Evolutionary conservation across 2,113 vertebrate species (phyloP), one percentile per base, ranked within the genome.

Genomic region (Gallinago paraguaiae): DNA sequence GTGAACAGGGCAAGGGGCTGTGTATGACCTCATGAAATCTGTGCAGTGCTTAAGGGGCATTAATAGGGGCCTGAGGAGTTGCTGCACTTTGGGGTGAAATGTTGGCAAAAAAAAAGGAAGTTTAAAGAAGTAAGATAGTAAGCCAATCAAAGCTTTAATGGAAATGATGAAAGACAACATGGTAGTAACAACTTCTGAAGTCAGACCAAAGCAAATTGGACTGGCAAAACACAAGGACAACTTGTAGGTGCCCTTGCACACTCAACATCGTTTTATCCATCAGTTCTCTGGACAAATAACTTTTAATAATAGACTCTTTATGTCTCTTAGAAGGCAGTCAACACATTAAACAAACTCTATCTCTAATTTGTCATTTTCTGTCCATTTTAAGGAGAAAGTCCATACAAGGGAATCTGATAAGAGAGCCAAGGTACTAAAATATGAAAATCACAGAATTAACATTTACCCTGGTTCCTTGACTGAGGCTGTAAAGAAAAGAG

Each of bases 381-480:
- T 81, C 85, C 8, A 83, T 96, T 97, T 92, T 85, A 45, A 87
- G 61, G 22, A 91, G 60, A 80, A 96, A 82, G 17, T 82, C 71
- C 78, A 14, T 67, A 51, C 56, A 95, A 92, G 31, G 31, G 39
- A 33, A 93, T 88, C 10, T 65, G n/a, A 92, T 95, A 95, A 92
- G 56, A 92, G 8, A 97, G 19, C 5, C 37, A 87, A 96, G 43
- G 82, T 90, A 82, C 45, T 93, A 92, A 95, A 97, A 89, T 77
- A 90, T 56, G 41, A 95, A 97, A 97, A 96, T 92, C 86, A 95
- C 17, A 95, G 54, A 90, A 96, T 95, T 97, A 92, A 7, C 31
- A 88, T 96, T 96, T 96, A 92, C 85, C 72, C 83, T 83, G 86
- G 88, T 91, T 93, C 71, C 8, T 97, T 53, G 71, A 51, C 54